Evolutionary conservation across 2,888 invertebrate species (phyloP).

Genomic region (Rotaria magnacalcarata): DNA sequence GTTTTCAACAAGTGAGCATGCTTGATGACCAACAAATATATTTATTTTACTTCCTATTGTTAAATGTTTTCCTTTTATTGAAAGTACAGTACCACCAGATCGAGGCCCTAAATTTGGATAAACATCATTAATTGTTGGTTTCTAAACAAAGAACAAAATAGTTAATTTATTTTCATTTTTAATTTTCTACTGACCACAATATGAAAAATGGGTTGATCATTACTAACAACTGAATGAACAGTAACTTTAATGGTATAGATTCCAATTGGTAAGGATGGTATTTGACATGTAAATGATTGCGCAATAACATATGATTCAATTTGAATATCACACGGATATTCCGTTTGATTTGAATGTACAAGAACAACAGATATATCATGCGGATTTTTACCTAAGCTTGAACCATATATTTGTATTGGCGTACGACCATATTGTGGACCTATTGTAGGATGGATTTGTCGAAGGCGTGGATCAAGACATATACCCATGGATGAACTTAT

Average conservation of each 20-base stretch:
- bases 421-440: conserved; percentile 19
- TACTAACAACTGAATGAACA: conserved; percentile 24
- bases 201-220: conserved; percentile 15
- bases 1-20: neutral
- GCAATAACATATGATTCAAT: neutral
- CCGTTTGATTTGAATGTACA: conserved; percentile 1
- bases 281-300: neutral
- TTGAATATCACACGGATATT: neutral
- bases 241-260: neutral
- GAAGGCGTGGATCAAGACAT: conserved; percentile 3
- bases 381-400: conserved; percentile 15
- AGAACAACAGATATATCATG: neutral
- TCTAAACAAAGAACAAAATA: neutral
- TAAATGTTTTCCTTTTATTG: conserved; percentile 82
- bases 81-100: conserved; percentile 86
- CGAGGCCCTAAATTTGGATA: conserved; percentile 80
- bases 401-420: conserved; percentile 6
- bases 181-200: neutral
- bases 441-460: neutral
- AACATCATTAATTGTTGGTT: neutral
- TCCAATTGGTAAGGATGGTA: conserved; percentile 12
- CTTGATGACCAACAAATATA: neutral
- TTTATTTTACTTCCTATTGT: conserved; percentile 71
- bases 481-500: neutral
- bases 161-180: too few relatives aligned